Evolutionary conservation across 2,113 vertebrate genomes (phyloP), one percentile per base, ranked within the genome.

Genomic region (Bagarius yarrelli): DNA sequence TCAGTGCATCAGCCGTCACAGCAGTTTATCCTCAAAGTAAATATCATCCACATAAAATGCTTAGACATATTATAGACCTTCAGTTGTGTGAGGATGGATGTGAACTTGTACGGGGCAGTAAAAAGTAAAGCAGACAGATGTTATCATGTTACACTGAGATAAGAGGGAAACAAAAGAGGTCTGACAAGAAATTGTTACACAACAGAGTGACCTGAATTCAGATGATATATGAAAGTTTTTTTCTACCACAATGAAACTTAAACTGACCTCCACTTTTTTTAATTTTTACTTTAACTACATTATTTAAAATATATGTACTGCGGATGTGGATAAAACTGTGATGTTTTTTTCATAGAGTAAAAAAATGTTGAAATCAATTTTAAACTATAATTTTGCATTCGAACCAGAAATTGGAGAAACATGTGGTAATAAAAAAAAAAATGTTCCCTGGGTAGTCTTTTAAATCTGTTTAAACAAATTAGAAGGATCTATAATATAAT

Each of bases 141-240:
- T 52, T 61, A 25, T 66, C 25, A 64, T 77, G 44, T 19, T 32
- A 5, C 53, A 36, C 18, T 34, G 60, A 66, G 21, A 67, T 56
- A 21, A 67, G 14, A 53, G 19, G 47, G 11, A 8, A 57, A 15
- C 21, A 57, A 50, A 55, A 32, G 1, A 34, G 21, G 19, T 47
- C 44, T 47, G 44, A 47, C 6, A 2, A 56, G 21, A 23, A 74
- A 40, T 1, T 40, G 34, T 21, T 14, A 76, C 55, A 57, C 5
- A 40, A 40, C 21, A 56, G 19, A 73, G 1, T 73, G 72, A 30
- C 34, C 55, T 80, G 71, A 50, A 47, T 25, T 76, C 61, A 76
- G 60, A 78, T 59, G 74, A 81, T 56, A 40, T 47, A 64, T 64
- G 32, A 21, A 57, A 32, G 50, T 61, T 47, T 34, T n/a, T 69